phyloP scores from a whole-genome alignment of 1,140 invertebrate species.

The Rhagoletis pomonella region DNA sequence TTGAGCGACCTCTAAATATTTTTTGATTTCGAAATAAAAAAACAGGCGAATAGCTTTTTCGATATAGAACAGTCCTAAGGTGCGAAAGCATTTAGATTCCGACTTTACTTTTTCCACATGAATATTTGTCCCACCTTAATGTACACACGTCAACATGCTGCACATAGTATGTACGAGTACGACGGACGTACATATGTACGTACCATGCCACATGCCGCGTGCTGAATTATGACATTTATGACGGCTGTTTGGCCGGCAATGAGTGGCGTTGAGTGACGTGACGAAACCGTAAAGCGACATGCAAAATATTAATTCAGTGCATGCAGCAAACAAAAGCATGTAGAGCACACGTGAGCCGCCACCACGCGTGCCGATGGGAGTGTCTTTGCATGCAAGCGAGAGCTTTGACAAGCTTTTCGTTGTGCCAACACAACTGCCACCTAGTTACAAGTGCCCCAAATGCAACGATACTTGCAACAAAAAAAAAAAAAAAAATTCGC shows the following conservation, averaged over 20 bases:
- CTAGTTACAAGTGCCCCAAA: neutral
- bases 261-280: slow-evolving; percentile 46
- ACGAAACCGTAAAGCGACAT: slow-evolving; percentile 35
- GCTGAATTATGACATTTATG: slow-evolving; percentile 51
- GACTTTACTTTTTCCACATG: no score
- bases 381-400: neutral
- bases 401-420: neutral
- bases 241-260: slow-evolving; percentile 37
- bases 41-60: no score
- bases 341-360: neutral
- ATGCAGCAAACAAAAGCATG: slow-evolving; percentile 24
- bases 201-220: neutral
- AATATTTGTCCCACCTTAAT: no score
- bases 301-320: slow-evolving; percentile 31
- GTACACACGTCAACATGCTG: no score
- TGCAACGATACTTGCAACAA: neutral
- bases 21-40: no score
- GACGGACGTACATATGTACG: neutral
- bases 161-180: neutral
- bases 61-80: no score
- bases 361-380: neutral
- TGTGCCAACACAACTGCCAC: neutral
- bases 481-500: neutral
- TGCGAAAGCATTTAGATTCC: no score
- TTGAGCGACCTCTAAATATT: no score